Evolutionary conservation across 2,888 invertebrate genomes (phyloP).

Genomic region (Villa cingulata): DNA sequence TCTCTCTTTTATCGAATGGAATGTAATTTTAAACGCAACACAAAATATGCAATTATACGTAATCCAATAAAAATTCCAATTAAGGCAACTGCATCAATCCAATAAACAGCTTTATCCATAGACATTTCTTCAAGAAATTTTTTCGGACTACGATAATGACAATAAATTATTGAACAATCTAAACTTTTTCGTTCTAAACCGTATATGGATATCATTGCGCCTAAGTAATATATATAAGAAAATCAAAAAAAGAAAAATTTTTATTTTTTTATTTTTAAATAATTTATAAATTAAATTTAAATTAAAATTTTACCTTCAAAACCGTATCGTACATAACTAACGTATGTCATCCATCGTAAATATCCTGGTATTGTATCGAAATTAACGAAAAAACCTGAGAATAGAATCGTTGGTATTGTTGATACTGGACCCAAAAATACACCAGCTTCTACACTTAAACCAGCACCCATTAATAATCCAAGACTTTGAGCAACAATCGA

Average conservation of each 20-base stretch:
- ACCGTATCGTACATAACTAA: slow-evolving; percentile 81
- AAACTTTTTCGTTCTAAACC: slow-evolving; percentile 71
- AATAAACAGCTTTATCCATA: slow-evolving; percentile 63
- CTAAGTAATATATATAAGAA: slow-evolving; percentile 16
- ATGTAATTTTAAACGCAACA: slow-evolving; percentile 65
- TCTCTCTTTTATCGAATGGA: slow-evolving; percentile 37
- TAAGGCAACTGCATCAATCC: slow-evolving; percentile 74
- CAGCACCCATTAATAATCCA: slow-evolving; percentile 85
- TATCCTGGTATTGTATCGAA: slow-evolving; percentile 82
- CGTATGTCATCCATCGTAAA: slow-evolving; percentile 76
- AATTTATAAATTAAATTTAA: not conserved
- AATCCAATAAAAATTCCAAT: slow-evolving; percentile 64
- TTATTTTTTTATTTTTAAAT: not conserved
- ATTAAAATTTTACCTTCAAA: slow-evolving; percentile 72
- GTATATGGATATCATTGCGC: slow-evolving; percentile 82
- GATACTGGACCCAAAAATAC: slow-evolving; percentile 77
- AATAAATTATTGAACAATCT: slow-evolving; percentile 68
- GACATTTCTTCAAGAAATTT: slow-evolving; percentile 77
- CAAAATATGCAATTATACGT: slow-evolving; percentile 66
- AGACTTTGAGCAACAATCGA: slow-evolving; percentile 86
- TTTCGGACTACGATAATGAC: slow-evolving; percentile 67
- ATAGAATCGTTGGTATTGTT: slow-evolving; percentile 80
- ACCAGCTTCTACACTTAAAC: slow-evolving; percentile 70
- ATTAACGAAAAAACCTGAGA: slow-evolving; percentile 90
- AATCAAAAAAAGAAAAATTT: not conserved